Evolutionary conservation across 92 coral and sea anemone species (phyloP).

Genomic region (Palythoa grandiflora): DNA sequence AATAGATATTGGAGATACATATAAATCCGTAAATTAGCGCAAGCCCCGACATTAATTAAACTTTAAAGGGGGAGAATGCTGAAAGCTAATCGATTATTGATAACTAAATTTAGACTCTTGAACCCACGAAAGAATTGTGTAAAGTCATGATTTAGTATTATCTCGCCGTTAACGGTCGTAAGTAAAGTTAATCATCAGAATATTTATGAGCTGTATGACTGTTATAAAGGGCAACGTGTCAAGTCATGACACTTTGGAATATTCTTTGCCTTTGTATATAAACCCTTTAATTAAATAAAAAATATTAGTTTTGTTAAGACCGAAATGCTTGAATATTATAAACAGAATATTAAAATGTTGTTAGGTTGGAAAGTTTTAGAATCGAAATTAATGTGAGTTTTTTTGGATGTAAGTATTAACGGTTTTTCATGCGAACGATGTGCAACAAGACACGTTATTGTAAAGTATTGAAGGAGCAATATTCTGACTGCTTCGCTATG

Average conservation of each 20-base stretch:
- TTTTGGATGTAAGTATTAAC: background rate
- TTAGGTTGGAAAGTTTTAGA: background rate
- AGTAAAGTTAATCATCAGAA: background rate
- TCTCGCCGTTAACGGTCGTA: background rate
- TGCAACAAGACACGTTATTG: background rate
- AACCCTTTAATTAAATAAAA: background rate
- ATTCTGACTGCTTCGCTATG: background rate
- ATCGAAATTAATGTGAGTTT: background rate
- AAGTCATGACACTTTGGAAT: slow-evolving; percentile 7
- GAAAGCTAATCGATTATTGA: slow-evolving; percentile 1
- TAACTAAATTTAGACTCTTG: slow-evolving; percentile 21
- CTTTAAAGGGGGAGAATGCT: background rate
- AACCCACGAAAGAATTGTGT: background rate
- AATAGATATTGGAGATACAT: background rate
- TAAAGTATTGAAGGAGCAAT: background rate
- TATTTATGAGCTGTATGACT: background rate
- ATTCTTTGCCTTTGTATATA: background rate
- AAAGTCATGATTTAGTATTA: background rate
- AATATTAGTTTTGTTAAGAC: background rate
- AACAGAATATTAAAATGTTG: background rate
- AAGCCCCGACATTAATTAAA: background rate
- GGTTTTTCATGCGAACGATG: background rate
- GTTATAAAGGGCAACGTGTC: slow-evolving; percentile 26
- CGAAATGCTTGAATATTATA: background rate
- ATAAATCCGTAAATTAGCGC: background rate